phyloP scores from a whole-genome alignment of 2,113 vertebrate species.

The Mus spicilegus region DNA sequence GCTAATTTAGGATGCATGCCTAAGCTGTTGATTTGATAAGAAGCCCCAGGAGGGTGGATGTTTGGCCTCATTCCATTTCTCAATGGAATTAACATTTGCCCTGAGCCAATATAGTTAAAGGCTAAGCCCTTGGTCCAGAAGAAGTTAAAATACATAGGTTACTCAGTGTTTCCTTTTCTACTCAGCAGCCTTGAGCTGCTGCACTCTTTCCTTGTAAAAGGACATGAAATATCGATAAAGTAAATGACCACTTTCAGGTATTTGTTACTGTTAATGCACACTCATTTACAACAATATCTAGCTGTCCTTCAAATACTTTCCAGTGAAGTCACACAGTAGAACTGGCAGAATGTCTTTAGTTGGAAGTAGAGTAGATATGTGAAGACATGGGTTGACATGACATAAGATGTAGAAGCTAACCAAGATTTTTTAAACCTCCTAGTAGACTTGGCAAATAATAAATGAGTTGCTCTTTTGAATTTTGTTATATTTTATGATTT shows the following conservation, averaged over 20 bases:
- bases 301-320: not conserved
- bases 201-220: not conserved
- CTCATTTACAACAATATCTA: conserved; percentile 1
- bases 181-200: not conserved
- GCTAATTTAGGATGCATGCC: not conserved
- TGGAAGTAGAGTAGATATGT: not conserved
- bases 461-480: not conserved
- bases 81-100: conserved; percentile 39
- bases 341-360: not conserved
- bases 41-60: conserved; percentile 30
- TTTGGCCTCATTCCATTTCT: not conserved
- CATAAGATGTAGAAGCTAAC: conserved; percentile 39
- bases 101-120: not conserved
- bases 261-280: not conserved
- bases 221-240: not conserved
- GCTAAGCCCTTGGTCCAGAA: not conserved
- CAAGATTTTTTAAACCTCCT: conserved; percentile 17
- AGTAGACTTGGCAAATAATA: not conserved
- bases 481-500: not conserved
- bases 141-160: conserved; percentile 34
- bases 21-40: conserved; percentile 46
- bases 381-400: not conserved
- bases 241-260: not conserved
- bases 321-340: not conserved
- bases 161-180: not conserved